A percentile compares a stretch with the other conserved stretches of the same genome.
Conservation (phyloP, 2,888 invertebrate genomes). For the Ornithoptera priamus region DNA sequence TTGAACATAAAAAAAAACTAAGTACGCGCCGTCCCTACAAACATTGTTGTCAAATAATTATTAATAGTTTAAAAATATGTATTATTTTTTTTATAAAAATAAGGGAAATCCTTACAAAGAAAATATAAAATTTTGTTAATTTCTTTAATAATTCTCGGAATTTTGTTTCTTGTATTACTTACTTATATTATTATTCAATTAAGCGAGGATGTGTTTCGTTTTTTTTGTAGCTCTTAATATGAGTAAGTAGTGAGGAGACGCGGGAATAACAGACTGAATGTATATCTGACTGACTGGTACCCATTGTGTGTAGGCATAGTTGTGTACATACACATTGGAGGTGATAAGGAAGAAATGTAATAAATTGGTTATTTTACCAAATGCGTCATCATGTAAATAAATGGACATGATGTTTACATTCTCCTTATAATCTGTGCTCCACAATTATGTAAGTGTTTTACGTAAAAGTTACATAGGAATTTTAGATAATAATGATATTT, state of each 20-base stretch:
- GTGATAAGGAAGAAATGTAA: slow-evolving; percentile 23
- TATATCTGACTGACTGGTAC: background rate
- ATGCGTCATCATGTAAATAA: slow-evolving; percentile 13
- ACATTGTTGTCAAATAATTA: too few species aligned
- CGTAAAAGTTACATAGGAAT: background rate
- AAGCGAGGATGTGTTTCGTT: too few species aligned
- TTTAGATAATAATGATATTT: background rate
- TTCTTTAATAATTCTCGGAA: too few species aligned
- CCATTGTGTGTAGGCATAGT: slow-evolving; percentile 6
- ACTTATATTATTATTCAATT: too few species aligned
- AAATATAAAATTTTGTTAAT: too few species aligned
- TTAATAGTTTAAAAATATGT: too few species aligned
- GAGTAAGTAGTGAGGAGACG: background rate
- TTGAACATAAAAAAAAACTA: too few species aligned
- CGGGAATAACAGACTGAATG: background rate
- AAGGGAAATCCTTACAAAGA: too few species aligned
- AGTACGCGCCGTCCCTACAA: too few species aligned
- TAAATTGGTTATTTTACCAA: slow-evolving; percentile 16
- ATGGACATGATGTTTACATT: slow-evolving; percentile 10
- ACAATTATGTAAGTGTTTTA: slow-evolving; percentile 11
- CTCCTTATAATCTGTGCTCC: background rate
- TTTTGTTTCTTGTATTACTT: too few species aligned
- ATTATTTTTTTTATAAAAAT: too few species aligned
- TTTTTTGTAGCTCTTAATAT: too few species aligned
- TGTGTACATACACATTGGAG: background rate